These are phyloP conservation scores for Hofmannophila pseudospretella DNA, from an alignment of 2,888 invertebrate species.

Conservation along the genomic window DNA sequence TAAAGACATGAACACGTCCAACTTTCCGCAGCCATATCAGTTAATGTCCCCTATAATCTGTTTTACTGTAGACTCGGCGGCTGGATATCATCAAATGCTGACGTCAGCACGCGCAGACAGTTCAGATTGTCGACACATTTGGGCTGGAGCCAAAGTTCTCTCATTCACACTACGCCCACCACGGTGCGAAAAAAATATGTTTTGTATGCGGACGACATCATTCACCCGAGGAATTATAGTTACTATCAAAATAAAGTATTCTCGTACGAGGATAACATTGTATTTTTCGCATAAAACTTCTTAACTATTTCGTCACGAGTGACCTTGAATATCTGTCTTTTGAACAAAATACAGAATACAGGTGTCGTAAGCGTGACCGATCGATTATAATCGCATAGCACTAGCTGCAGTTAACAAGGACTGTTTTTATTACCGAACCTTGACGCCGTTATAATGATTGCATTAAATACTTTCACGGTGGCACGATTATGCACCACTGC, in stretches of 20 bases:
- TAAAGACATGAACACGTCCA: no score
- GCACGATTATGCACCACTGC: slow-evolving; percentile 16
- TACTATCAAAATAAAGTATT: slow-evolving; percentile 2
- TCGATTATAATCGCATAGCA: slow-evolving; percentile 7
- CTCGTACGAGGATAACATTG: no score
- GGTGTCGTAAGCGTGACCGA: slow-evolving; percentile 12
- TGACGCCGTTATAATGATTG: slow-evolving; percentile 27
- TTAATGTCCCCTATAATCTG: slow-evolving; percentile 4
- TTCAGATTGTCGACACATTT: slow-evolving; percentile 47
- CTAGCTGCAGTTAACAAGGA: slow-evolving; percentile 12
- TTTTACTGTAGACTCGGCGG: slow-evolving; percentile 22
- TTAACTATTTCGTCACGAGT: no score
- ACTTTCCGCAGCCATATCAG: slow-evolving; percentile 1
- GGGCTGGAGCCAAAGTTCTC: slow-evolving; percentile 60
- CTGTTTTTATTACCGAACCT: slow-evolving; percentile 22
- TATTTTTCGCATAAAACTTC: no score
- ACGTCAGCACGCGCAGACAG: slow-evolving; percentile 41
- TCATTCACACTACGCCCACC: slow-evolving; percentile 68
- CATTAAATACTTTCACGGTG: slow-evolving; percentile 31
- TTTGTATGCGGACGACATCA: slow-evolving; percentile 25
- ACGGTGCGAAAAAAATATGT: slow-evolving; percentile 36
- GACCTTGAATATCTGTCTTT: no score
- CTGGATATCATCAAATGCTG: slow-evolving; percentile 45
- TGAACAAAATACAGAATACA: neutral
- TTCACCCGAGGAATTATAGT: slow-evolving; percentile 6